These are phyloP conservation scores for Pristionchus exspectatus DNA, from an alignment of 2,888 invertebrate species.

Conservation along the genomic window DNA sequence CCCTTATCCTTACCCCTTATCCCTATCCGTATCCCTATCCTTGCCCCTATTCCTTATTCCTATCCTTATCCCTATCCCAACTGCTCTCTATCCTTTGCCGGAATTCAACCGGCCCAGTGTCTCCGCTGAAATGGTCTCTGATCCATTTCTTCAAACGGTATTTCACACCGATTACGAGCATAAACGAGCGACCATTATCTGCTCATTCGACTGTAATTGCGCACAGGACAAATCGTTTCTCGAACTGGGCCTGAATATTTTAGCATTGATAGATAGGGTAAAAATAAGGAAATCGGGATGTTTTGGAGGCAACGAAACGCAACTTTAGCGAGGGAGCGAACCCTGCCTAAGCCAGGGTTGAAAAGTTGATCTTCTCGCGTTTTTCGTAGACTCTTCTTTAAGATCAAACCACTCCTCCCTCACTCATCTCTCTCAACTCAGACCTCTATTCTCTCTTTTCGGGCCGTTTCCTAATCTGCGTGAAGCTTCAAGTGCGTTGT, in stretches of 20 bases:
- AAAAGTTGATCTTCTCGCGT: not conserved
- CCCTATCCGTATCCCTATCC: too few relatives aligned
- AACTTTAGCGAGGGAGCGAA: not conserved
- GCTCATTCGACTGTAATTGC: not conserved
- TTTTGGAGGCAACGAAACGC: not conserved
- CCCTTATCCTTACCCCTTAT: too few relatives aligned
- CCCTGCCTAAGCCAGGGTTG: not conserved
- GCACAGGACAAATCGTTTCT: not conserved
- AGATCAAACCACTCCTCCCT: constrained; percentile 8
- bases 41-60: too few relatives aligned
- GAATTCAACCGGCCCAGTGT: too few relatives aligned
- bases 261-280: not conserved
- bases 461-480: not conserved
- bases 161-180: not conserved
- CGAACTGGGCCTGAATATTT: not conserved
- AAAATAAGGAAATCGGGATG: not conserved
- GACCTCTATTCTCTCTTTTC: not conserved
- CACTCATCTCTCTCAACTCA: not conserved
- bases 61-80: too few relatives aligned
- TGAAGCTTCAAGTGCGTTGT: constrained; percentile 3
- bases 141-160: not conserved
- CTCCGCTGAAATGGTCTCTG: too few relatives aligned
- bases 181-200: not conserved
- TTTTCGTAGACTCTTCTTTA: not conserved
- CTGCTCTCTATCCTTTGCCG: too few relatives aligned